A percentile compares a stretch with the other conserved stretches of the same genome.
These are phyloP conservation scores for Ictalurus furcatus DNA, from an alignment of 2,113 vertebrate species.

Conservation along the genomic window DNA sequence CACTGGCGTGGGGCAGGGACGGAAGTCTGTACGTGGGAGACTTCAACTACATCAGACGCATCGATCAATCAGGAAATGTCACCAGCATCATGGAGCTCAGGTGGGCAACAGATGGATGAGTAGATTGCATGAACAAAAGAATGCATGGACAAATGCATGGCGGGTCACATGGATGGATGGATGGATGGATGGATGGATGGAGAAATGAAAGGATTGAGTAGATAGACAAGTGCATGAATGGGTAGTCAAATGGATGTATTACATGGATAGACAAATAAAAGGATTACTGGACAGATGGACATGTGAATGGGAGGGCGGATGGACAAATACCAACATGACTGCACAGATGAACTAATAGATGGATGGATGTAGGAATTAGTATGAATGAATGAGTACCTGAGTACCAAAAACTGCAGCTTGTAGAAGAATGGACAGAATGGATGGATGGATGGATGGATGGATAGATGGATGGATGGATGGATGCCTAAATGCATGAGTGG, in stretches of 20 bases:
- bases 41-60: conserved; percentile 97
- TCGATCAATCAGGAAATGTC: conserved; percentile 95
- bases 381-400: not conserved
- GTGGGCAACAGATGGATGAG: conserved; percentile 66
- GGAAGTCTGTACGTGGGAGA: conserved; percentile 96
- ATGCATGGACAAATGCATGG: not conserved
- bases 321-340: not conserved
- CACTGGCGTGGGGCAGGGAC: conserved; percentile 90
- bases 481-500: too few species aligned
- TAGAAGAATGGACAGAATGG: not conserved
- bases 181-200: not conserved
- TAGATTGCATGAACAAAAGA: not conserved
- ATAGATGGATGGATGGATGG: too few species aligned
- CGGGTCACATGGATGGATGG: not conserved
- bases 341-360: not conserved
- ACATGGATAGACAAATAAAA: not conserved
- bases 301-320: not conserved
- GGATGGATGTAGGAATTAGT: not conserved
- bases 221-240: not conserved
- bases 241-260: not conserved
- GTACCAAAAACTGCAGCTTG: too few species aligned
- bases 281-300: not conserved
- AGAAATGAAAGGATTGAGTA: not conserved
- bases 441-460: not conserved
- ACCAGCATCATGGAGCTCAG: conserved; percentile 96